Base-by-base conservation (phyloP, 2,113 vertebrate species). In the Laticauda colubrina region DNA sequence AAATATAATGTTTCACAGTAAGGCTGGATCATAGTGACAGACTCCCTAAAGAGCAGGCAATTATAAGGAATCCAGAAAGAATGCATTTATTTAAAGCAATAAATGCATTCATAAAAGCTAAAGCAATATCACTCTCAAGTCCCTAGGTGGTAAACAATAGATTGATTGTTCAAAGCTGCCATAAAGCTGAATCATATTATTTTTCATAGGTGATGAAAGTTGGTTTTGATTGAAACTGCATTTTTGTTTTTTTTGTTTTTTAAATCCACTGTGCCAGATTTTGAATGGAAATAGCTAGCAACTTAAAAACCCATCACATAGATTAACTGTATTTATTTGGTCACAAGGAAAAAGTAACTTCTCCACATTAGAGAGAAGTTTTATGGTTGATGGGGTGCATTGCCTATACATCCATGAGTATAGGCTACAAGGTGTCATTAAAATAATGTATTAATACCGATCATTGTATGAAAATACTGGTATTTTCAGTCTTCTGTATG, bases 71-170 rank as follows among this genome's bases (percentile, higher is more conserved):
- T 90, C 69, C 89, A 69, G 89, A 75, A 90, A 75, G 45, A 54
- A 90, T 90, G 75, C 11, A 90, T 81, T 90, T 53, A 53, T 54
- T 69, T 90, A 90, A 34, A 90, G 48, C 45, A 90, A 53, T 64
- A 75, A n/a, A 54, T 53, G 59, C 61, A 69, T 90, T 90, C 89
- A 81, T 90, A 90, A 21, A 34, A 51, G 15, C 61, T 81, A 90
- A 51, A 69, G 59, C 89, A 90, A 90, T 54, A 75, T 90, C 29
- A 75, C 53, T 54, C 48, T n/a, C 29, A 6, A n/a, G 26, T 90
- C 89, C 61, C 48, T 54, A n/a, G 64, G 45, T 75, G n/a, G 48
- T 54, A 90, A 90, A 90, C 61, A 90, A 81, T 54, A 54, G n/a
- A 48, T 90, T 26, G 6, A 26, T 48, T 64, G 24, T 61, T 61